Base-by-base conservation (phyloP, 2,888 invertebrate genomes). In the Piscicola geometra region DNA sequence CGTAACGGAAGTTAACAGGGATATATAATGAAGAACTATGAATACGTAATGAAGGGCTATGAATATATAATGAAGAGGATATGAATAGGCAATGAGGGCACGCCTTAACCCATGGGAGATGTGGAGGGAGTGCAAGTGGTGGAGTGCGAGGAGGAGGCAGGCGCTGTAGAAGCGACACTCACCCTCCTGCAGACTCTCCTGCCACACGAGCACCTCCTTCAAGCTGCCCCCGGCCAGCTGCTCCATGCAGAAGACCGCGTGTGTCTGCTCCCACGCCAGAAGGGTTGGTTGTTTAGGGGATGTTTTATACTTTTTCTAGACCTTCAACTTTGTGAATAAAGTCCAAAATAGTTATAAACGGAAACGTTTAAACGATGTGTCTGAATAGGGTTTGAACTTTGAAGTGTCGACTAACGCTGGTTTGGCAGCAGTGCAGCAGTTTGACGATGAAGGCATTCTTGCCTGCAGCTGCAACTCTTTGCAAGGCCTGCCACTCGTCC, bases 51-150 rank as follows among this genome's bases (percentile, higher is more conserved):
- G 9, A 21, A 47, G 21, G 9, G 9, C 50, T 47, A 47, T 47
- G 9, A 47, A 9, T 47, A 47, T 21, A n/a, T n/a, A n/a, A n/a
- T n/a, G n/a, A n/a, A n/a, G n/a, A n/a, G n/a, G n/a, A n/a, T n/a
- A n/a, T n/a, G n/a, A n/a, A n/a, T n/a, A n/a, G n/a, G n/a, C n/a
- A n/a, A n/a, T n/a, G n/a, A n/a, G n/a, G n/a, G n/a, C n/a, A n/a
- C n/a, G 41, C 15, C 15, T 5, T 3, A 56, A 56, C 60, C 60
- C 60, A 5, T 25, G 25, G 3, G 60, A 56, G 25, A 56, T 56
- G 60, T 56, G 3, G 60, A 56, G 60, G n/a, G 60, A 56, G 60
- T 56, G 60, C 60, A 56, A 56, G 60, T 18, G 25, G 60, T 56
- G 21, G n/a, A 56, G 60, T 25, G 60, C 60, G 5, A 56, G 9